These are phyloP conservation scores for Caenorhabditis becei DNA, from an alignment of 2,888 invertebrate genomes.

Conservation along the genomic window DNA sequence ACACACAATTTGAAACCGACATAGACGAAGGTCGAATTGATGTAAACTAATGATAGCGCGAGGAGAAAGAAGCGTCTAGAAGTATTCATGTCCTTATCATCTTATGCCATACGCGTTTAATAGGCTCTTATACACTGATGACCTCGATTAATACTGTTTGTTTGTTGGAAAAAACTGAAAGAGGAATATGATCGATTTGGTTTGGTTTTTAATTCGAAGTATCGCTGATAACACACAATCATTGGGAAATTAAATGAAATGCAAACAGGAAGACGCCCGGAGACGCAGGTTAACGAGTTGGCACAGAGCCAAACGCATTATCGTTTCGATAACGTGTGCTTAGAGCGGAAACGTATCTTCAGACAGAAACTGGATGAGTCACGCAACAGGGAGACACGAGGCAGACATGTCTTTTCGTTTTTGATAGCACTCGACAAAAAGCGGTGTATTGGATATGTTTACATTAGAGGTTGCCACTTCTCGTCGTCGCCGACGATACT, in stretches of 20 bases:
- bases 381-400: conserved; percentile 14
- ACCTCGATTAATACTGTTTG: background rate
- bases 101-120: conserved; percentile 26
- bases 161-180: background rate
- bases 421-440: conserved; percentile 53
- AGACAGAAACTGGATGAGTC: conserved; percentile 45
- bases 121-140: conserved; percentile 6
- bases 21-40: conserved; percentile 34
- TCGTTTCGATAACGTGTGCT: conserved; percentile 4
- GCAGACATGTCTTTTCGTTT: conserved; percentile 22
- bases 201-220: too few species aligned
- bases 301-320: conserved; percentile 6
- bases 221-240: background rate
- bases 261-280: too few species aligned
- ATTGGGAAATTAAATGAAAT: background rate
- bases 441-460: conserved; percentile 54
- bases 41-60: conserved; percentile 20
- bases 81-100: conserved; percentile 20
- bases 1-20: conserved; percentile 23
- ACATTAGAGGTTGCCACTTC: conserved; percentile 56
- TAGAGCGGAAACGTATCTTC: background rate
- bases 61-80: background rate
- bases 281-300: conserved; percentile 1
- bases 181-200: background rate
- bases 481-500: conserved; percentile 22